Evolutionary conservation across 2,888 invertebrate genomes (phyloP).

Genomic region (Trissolcus brochymenae): DNA sequence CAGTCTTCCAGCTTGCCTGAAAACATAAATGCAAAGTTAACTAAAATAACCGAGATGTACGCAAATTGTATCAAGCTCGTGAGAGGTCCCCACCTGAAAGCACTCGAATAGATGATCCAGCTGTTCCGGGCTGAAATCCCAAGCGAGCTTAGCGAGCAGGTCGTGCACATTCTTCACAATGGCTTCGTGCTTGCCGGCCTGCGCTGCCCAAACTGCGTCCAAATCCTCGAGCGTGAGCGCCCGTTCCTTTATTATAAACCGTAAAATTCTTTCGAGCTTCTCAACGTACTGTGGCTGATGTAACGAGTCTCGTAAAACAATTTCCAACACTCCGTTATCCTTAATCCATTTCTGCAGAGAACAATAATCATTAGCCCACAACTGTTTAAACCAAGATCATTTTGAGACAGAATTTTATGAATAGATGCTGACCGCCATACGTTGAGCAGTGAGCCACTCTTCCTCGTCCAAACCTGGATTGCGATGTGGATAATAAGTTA

Average conservation of each 20-base stretch:
- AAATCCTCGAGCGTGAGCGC: slow-evolving; percentile 92
- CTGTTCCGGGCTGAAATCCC: slow-evolving; percentile 98
- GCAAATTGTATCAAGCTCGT: not conserved
- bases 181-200: slow-evolving; percentile 98
- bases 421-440: slow-evolving; percentile 88
- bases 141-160: slow-evolving; percentile 95
- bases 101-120: slow-evolving; percentile 97
- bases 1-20: slow-evolving; percentile 94
- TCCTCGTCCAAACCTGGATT: slow-evolving; percentile 86
- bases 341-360: slow-evolving; percentile 90
- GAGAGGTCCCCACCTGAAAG: slow-evolving; percentile 85
- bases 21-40: slow-evolving; percentile 20
- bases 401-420: not conserved
- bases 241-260: slow-evolving; percentile 96
- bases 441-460: slow-evolving; percentile 94
- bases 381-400: too few relatives aligned
- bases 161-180: slow-evolving; percentile 99
- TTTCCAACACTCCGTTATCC: slow-evolving; percentile 95
- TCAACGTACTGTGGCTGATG: slow-evolving; percentile 99
- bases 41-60: slow-evolving; percentile 34
- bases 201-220: slow-evolving; percentile 97
- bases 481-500: slow-evolving; percentile 90
- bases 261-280: slow-evolving; percentile 96
- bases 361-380: not conserved
- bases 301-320: slow-evolving; percentile 94